Percentiles rank a stretch among this genome's conserved stretches.
Conservation (phyloP, 2,888 invertebrate genomes). For the Orthosia gothica region DNA sequence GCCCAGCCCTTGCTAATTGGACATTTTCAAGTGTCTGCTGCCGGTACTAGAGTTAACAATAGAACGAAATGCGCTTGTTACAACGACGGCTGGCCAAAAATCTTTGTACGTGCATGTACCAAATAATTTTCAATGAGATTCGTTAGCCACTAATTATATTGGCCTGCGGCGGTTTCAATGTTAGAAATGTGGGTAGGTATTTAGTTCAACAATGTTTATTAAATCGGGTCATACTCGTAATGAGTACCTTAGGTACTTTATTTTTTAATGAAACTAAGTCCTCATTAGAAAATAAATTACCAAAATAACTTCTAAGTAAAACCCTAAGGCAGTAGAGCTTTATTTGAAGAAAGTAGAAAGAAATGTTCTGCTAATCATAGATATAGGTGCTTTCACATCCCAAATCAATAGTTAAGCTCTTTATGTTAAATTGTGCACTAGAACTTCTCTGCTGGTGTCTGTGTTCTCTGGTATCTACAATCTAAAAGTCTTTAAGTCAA, state of each 20-base stretch:
- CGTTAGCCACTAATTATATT: conserved; percentile 63
- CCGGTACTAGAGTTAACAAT: conserved; percentile 75
- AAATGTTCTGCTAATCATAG: background rate
- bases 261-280: conserved; percentile 32
- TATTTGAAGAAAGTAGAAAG: background rate
- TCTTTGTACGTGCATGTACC: conserved; percentile 61
- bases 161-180: conserved; percentile 52
- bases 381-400: background rate
- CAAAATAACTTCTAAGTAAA: background rate
- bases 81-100: conserved; percentile 57
- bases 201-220: conserved; percentile 50
- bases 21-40: conserved; percentile 79
- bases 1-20: conserved; percentile 83
- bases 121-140: conserved; percentile 64
- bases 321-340: background rate
- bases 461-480: too few relatives aligned
- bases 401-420: background rate
- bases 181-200: conserved; percentile 43
- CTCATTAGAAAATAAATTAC: conserved; percentile 4
- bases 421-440: background rate
- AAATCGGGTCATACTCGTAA: conserved; percentile 21
- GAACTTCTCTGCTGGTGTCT: too few relatives aligned
- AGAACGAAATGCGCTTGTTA: conserved; percentile 66
- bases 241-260: conserved; percentile 19
- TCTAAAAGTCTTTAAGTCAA: too few relatives aligned